Evolutionary conservation across 2,888 invertebrate genomes (phyloP).

Genomic region (Malthinus seriepunctatus): DNA sequence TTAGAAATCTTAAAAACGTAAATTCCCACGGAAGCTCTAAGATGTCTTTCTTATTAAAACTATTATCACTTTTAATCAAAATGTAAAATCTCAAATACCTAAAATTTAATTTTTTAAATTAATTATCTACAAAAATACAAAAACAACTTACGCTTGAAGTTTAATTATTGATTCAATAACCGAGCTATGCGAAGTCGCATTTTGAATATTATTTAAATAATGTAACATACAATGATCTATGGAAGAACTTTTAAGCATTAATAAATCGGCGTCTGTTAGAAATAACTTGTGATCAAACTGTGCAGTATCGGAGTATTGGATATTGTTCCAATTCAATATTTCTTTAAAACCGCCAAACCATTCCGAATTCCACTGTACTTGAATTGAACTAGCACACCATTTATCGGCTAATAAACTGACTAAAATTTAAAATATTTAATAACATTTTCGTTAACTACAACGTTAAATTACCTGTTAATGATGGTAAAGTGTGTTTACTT

Average conservation of each 20-base stretch:
- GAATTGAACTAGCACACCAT: conserved; percentile 49
- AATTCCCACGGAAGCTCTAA: conserved; percentile 64
- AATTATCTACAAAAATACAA: conserved; percentile 3
- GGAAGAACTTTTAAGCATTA: conserved; percentile 58
- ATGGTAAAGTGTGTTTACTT: conserved; percentile 51
- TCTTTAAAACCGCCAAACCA: conserved; percentile 51
- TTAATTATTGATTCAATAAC: conserved; percentile 61
- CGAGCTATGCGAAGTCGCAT: conserved; percentile 64
- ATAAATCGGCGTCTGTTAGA: conserved; percentile 55
- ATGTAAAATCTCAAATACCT: conserved; percentile 57
- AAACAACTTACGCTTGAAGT: conserved; percentile 26
- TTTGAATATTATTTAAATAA: conserved; percentile 63
- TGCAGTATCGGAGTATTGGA: conserved; percentile 35
- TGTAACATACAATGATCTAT: conserved; percentile 58
- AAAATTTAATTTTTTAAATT: conserved; percentile 24
- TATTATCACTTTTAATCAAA: conserved; percentile 44
- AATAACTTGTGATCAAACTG: conserved; percentile 45
- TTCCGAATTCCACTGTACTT: conserved; percentile 55
- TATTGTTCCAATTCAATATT: conserved; percentile 44
- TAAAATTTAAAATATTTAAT: conserved; percentile 28
- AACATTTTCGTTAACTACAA: conserved; percentile 13
- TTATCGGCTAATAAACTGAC: conserved; percentile 43
- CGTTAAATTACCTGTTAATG: conserved; percentile 38
- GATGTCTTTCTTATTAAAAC: conserved; percentile 45
- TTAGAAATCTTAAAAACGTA: conserved; percentile 63